phyloP scores from a whole-genome alignment of 37 sponge, comb jelly and placozoan species.

The Chondrosia reniformis region DNA sequence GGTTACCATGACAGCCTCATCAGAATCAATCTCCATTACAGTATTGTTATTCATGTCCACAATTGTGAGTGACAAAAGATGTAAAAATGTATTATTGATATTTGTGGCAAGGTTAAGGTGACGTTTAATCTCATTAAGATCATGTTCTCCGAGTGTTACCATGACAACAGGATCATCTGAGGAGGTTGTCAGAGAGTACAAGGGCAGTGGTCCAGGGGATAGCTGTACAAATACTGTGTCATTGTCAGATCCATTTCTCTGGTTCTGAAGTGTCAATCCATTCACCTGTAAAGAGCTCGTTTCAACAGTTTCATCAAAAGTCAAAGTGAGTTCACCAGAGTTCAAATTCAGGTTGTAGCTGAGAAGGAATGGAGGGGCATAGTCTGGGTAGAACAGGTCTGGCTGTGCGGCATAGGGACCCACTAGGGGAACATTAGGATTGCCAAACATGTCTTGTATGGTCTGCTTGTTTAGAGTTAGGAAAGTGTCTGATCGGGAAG shows the following conservation, averaged over 20 bases:
- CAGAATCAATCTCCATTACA: slow-evolving; percentile 21
- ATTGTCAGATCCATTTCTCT: background rate
- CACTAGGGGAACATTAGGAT: slow-evolving; percentile 53
- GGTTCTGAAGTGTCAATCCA: slow-evolving; percentile 58
- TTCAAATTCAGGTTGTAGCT: slow-evolving; percentile 68
- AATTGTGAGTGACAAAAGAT: slow-evolving; percentile 40
- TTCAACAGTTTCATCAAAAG: slow-evolving; percentile 86
- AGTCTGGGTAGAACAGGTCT: slow-evolving; percentile 28
- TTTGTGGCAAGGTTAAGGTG: slow-evolving; percentile 53
- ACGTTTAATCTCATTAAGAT: slow-evolving; percentile 84
- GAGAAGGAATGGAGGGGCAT: slow-evolving; percentile 34
- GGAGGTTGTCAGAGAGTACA: slow-evolving; percentile 48
- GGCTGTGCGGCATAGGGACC: slow-evolving; percentile 47
- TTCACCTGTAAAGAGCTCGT: slow-evolving; percentile 43
- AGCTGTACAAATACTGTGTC: slow-evolving; percentile 18
- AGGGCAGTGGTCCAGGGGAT: slow-evolving; percentile 45
- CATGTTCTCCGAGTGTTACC: slow-evolving; percentile 52
- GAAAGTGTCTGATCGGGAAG: slow-evolving; percentile 48
- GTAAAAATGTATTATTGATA: slow-evolving; percentile 60
- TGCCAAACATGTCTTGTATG: slow-evolving; percentile 73
- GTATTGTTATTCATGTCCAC: slow-evolving; percentile 82
- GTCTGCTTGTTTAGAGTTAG: slow-evolving; percentile 42
- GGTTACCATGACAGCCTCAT: slow-evolving; percentile 36
- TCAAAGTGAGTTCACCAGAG: slow-evolving; percentile 56
- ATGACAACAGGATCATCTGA: slow-evolving; percentile 60